Conservation (phyloP, 2,113 vertebrate genomes). For the Coptodon bakossiorum region DNA sequence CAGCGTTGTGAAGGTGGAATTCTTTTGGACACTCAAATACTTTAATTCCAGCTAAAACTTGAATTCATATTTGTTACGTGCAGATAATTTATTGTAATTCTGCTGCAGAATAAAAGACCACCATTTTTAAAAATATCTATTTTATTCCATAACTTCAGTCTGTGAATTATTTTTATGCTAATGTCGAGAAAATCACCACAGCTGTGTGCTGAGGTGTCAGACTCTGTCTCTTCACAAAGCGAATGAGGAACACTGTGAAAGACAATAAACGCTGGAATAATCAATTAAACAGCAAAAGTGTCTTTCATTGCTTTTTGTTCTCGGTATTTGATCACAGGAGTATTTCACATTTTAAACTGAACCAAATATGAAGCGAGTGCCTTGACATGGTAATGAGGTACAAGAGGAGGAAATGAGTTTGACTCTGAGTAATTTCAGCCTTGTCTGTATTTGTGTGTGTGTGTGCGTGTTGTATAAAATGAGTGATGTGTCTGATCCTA, state of each 20-base stretch:
- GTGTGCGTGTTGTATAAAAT: not conserved
- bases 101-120: constrained; percentile 25
- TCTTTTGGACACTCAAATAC: not conserved
- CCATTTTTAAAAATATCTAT: constrained; percentile 13
- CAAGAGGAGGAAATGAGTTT: constrained; percentile 34
- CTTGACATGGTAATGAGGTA: constrained; percentile 33
- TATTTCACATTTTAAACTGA: constrained; percentile 39
- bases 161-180: constrained; percentile 55
- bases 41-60: not conserved
- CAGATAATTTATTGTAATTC: constrained; percentile 21
- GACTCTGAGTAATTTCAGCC: constrained; percentile 28
- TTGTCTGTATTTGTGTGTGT: not conserved
- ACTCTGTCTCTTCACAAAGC: not conserved
- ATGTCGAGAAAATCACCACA: not conserved
- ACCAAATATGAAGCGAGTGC: constrained; percentile 21
- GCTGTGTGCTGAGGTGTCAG: constrained; percentile 18
- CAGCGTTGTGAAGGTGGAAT: not conserved
- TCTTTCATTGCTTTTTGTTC: not conserved
- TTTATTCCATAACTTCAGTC: constrained; percentile 32
- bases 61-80: constrained; percentile 34
- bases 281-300: constrained; percentile 46
- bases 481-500: constrained; percentile 47
- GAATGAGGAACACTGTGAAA: constrained; percentile 33
- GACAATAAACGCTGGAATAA: constrained; percentile 36
- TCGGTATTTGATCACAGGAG: constrained; percentile 43